Evolutionary conservation across 2,888 invertebrate species (phyloP).

Genomic region (Lasioglossum villosulum): DNA sequence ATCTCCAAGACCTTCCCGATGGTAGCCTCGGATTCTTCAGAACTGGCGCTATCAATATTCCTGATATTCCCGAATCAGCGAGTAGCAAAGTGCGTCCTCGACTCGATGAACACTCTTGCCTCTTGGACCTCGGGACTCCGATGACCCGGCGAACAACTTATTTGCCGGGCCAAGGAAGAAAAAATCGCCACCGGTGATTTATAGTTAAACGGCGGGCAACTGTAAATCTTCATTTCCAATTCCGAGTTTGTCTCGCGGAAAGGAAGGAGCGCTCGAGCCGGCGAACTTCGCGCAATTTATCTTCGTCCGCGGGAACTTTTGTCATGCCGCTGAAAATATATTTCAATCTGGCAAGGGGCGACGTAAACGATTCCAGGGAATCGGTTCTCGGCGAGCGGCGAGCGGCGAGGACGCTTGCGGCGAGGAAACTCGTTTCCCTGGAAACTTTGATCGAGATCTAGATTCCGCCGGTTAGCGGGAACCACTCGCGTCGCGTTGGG

Average conservation of each 20-base stretch:
- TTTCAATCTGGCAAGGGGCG: constrained; percentile 19
- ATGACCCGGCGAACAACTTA: neutral
- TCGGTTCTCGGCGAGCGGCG: neutral
- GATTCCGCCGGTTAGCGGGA: neutral
- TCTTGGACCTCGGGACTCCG: neutral
- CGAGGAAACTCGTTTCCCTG: neutral
- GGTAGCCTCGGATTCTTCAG: neutral
- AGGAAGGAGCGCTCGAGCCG: constrained; percentile 7
- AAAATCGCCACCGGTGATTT: constrained; percentile 24
- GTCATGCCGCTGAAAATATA: constrained; percentile 38
- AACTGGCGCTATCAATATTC: neutral
- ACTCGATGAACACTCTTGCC: neutral
- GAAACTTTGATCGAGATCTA: constrained; percentile 6
- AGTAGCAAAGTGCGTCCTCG: neutral
- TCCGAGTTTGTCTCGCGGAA: constrained; percentile 15
- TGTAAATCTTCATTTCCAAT: constrained; percentile 50
- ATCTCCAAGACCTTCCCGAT: neutral
- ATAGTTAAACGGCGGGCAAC: constrained; percentile 31
- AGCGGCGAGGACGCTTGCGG: neutral
- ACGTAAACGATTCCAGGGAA: constrained; percentile 25
- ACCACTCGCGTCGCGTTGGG: neutral
- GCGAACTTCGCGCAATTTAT: constrained; percentile 50
- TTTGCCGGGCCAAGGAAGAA: neutral
- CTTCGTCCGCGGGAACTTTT: constrained; percentile 47
- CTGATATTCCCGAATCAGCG: neutral